Evolutionary conservation across 1,140 invertebrate species (phyloP).

Genomic region (Oreohelix idahoensis): DNA sequence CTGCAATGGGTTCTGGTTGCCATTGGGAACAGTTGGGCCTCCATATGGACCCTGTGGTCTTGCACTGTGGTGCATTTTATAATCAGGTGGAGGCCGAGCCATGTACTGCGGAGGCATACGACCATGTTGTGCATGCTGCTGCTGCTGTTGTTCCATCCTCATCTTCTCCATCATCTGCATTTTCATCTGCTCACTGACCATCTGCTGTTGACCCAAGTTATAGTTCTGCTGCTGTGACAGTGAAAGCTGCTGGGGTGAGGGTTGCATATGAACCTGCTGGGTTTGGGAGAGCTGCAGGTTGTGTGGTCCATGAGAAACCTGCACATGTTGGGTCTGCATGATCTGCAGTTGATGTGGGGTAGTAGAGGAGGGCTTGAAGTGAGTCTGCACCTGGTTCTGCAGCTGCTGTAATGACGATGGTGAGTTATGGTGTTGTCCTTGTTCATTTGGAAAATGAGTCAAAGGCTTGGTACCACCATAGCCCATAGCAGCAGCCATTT

Average conservation of each 20-base stretch:
- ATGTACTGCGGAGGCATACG: constrained; percentile 62
- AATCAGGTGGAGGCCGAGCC: constrained; percentile 66
- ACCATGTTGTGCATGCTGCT: constrained; percentile 42
- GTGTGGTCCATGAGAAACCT: constrained; percentile 65
- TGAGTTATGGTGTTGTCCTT: constrained; percentile 38
- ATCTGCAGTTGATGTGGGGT: constrained; percentile 65
- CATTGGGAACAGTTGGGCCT: constrained; percentile 35
- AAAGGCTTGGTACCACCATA: constrained; percentile 67
- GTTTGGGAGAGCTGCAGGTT: constrained; percentile 86
- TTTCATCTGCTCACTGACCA: constrained; percentile 59
- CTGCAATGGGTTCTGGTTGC: constrained; percentile 52
- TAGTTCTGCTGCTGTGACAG: constrained; percentile 83
- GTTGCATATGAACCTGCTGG: constrained; percentile 86
- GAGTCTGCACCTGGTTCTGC: constrained; percentile 70
- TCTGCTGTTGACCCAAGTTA: constrained; percentile 71
- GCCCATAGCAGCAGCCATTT: constrained; percentile 45
- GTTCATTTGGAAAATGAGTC: constrained; percentile 62
- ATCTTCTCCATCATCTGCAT: constrained; percentile 55
- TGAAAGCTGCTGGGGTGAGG: constrained; percentile 78
- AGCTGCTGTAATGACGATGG: constrained; percentile 70
- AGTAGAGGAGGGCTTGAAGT: constrained; percentile 58
- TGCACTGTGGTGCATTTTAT: constrained; percentile 63
- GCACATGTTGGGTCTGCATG: constrained; percentile 66
- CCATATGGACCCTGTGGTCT: constrained; percentile 43
- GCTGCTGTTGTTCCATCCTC: constrained; percentile 55